Evolutionary conservation across 2,888 invertebrate genomes (phyloP).

Genomic region (Nephrocerus scutellatus): DNA sequence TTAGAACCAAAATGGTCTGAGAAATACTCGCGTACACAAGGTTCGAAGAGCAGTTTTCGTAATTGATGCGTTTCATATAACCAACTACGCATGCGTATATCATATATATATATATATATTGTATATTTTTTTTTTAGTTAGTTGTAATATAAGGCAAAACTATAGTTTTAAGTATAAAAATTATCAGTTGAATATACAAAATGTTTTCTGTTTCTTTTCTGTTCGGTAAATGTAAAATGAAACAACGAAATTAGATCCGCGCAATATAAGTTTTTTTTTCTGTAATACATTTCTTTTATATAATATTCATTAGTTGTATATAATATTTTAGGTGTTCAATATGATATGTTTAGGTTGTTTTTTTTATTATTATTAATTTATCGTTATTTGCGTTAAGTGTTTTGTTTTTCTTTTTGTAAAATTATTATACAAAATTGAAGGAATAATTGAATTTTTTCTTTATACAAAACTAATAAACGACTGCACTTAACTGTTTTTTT

Average conservation of each 20-base stretch:
- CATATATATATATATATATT: conserved; percentile 2
- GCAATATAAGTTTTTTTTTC: too few species aligned
- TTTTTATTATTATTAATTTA: conserved; percentile 23
- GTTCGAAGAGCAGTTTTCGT: conserved; percentile 19
- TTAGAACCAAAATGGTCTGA: conserved; percentile 18
- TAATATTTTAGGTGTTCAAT: conserved; percentile 42
- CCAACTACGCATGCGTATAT: too few species aligned
- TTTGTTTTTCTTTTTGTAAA: conserved; percentile 16
- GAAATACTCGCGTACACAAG: conserved; percentile 18
- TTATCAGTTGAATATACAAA: conserved; percentile 7
- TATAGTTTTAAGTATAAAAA: too few species aligned
- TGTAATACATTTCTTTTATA: too few species aligned
- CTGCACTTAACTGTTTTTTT: too few species aligned
- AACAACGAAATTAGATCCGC: too few species aligned
- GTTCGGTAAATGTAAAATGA: too few species aligned
- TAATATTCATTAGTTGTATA: too few species aligned
- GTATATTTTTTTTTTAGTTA: not conserved
- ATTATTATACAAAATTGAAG: too few species aligned
- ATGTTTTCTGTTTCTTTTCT: not conserved
- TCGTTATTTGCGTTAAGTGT: conserved; percentile 9
- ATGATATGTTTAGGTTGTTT: conserved; percentile 43
- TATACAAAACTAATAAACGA: too few species aligned
- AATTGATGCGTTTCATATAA: not conserved
- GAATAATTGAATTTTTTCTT: too few species aligned
- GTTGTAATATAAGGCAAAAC: conserved; percentile 14